phyloP scores from a whole-genome alignment of 2,797 vertebrate genomes.

The Coregonus ussuriensis region DNA sequence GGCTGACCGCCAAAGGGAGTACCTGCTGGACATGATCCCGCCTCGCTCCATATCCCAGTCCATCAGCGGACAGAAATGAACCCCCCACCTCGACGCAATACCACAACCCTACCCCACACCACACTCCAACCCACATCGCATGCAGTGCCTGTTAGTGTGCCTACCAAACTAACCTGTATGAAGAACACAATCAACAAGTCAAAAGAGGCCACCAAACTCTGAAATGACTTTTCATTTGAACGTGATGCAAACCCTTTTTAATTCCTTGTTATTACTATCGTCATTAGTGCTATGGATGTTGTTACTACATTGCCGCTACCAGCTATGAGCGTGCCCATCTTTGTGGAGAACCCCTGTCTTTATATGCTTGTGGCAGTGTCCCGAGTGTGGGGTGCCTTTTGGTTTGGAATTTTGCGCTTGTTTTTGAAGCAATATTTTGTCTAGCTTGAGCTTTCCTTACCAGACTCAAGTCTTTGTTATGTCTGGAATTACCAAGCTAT shows the following conservation, averaged over 20 bases:
- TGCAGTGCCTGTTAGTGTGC: slow-evolving; percentile 81
- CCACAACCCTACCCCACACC: slow-evolving; percentile 21
- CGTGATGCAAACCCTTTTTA: slow-evolving; percentile 17
- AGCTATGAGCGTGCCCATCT: background rate
- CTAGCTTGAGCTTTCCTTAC: background rate
- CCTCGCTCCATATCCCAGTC: slow-evolving; percentile 94
- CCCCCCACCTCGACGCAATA: slow-evolving; percentile 1
- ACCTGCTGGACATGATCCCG: slow-evolving; percentile 97
- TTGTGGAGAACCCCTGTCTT: background rate
- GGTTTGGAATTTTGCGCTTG: background rate
- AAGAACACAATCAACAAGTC: slow-evolving; percentile 54
- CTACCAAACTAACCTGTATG: slow-evolving; percentile 66
- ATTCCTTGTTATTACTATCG: slow-evolving; percentile 10
- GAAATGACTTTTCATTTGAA: slow-evolving; percentile 21
- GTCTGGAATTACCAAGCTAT: slow-evolving; percentile 6
- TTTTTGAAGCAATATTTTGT: slow-evolving; percentile 13
- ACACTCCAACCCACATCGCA: slow-evolving; percentile 62
- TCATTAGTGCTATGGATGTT: slow-evolving; percentile 28
- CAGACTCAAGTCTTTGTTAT: slow-evolving; percentile 12
- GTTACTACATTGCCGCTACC: background rate
- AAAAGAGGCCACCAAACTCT: background rate
- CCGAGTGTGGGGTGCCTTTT: background rate
- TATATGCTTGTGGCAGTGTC: background rate
- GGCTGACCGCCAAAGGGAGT: slow-evolving; percentile 95
- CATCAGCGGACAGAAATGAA: slow-evolving; percentile 85